A percentile compares a stretch with the other conserved stretches of the same genome.
These are phyloP conservation scores for Chiloscyllium punctatum DNA, from an alignment of 2,797 vertebrate species.

Conservation along the genomic window DNA sequence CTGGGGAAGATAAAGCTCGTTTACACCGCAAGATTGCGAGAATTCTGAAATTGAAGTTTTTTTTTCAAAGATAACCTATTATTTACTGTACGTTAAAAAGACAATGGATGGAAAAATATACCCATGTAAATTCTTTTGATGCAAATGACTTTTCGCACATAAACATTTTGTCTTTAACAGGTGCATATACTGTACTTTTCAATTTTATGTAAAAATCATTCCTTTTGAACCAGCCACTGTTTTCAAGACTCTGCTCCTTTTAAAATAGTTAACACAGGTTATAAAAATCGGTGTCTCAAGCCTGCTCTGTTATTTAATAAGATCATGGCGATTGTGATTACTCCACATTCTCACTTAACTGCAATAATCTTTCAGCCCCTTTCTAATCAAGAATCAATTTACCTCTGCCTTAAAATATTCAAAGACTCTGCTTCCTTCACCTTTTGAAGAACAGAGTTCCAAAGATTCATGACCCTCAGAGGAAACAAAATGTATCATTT, in stretches of 20 bases:
- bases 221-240: not conserved
- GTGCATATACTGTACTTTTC: not conserved
- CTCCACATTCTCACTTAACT: no score
- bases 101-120: not conserved
- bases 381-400: no score
- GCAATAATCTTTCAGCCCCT: no score
- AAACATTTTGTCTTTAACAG: no score
- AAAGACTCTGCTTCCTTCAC: no score
- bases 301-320: no score
- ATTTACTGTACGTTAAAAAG: not conserved
- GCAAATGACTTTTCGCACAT: not conserved
- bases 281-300: not conserved
- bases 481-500: no score
- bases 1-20: constrained; percentile 26
- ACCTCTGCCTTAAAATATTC: no score
- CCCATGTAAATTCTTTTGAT: not conserved
- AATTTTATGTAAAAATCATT: not conserved
- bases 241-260: not conserved
- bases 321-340: no score
- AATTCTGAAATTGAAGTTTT: constrained; percentile 12
- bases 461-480: no score
- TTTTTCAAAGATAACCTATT: not conserved
- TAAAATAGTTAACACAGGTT: not conserved
- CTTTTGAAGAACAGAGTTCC: no score
- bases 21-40: constrained; percentile 8